Conservation (phyloP, 2,888 invertebrate species). For the Xiphydria camelus region DNA sequence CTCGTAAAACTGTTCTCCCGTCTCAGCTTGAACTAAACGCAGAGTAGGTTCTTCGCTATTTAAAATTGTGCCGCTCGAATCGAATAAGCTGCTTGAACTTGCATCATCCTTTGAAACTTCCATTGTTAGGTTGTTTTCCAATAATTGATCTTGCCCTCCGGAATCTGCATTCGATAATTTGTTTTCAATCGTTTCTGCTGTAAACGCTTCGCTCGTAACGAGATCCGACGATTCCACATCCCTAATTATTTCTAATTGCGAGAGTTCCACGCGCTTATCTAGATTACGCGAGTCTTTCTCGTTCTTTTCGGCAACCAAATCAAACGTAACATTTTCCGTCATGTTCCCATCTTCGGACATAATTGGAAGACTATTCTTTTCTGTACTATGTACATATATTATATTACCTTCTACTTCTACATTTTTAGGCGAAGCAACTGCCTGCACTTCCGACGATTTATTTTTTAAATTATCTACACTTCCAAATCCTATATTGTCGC, state of each 20-base stretch:
- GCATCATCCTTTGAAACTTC: neutral
- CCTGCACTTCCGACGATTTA: neutral
- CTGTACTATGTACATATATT: constrained; percentile 12
- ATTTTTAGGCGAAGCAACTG: neutral
- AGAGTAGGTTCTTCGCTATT: constrained; percentile 30
- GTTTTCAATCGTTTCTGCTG: constrained; percentile 11
- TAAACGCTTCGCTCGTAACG: neutral
- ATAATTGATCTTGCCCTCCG: constrained; percentile 2
- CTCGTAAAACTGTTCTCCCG: constrained; percentile 47
- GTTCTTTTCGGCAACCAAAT: neutral
- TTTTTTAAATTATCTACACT: neutral
- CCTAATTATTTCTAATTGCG: neutral
- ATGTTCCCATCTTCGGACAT: constrained; percentile 3
- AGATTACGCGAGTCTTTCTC: neutral
- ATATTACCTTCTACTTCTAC: constrained; percentile 1
- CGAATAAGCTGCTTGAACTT: neutral
- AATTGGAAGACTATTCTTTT: constrained; percentile 6
- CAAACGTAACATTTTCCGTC: neutral
- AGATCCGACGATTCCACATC: neutral
- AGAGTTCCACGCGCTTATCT: neutral
- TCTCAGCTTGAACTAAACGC: constrained; percentile 41
- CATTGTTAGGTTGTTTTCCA: constrained; percentile 2
- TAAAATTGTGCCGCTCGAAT: neutral
- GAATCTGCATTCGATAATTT: constrained; percentile 18
- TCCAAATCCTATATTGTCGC: constrained; percentile 17